phyloP scores from a whole-genome alignment of 92 coral and sea anemone genomes.

The Porites evermanni region DNA sequence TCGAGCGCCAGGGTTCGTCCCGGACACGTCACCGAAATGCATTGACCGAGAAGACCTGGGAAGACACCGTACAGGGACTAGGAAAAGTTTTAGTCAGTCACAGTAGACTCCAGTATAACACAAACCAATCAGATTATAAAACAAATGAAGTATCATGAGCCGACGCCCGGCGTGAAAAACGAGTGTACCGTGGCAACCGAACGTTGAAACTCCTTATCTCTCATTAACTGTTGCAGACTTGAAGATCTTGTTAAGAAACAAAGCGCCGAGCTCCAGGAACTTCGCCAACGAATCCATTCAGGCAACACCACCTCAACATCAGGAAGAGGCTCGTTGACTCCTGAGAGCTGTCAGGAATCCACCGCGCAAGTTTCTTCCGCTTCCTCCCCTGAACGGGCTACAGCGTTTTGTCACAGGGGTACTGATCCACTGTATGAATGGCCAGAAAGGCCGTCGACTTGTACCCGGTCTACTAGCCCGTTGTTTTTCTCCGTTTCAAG shows the following conservation, averaged over 20 bases:
- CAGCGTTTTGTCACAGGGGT: constrained; percentile 68
- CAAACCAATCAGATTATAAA: too few species aligned
- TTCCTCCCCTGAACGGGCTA: constrained; percentile 75
- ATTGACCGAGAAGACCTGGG: too few species aligned
- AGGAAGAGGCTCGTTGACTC: constrained; percentile 38
- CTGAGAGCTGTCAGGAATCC: constrained; percentile 15
- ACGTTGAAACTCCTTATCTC: background rate
- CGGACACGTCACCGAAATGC: too few species aligned
- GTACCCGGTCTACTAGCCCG: constrained; percentile 71
- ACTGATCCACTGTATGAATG: constrained; percentile 78
- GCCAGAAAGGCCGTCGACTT: constrained; percentile 66
- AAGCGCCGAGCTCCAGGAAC: constrained; percentile 55
- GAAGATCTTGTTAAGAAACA: constrained; percentile 59
- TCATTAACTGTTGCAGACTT: constrained; percentile 28
- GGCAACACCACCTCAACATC: constrained; percentile 35
- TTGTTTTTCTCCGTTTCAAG: background rate
- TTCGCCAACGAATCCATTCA: constrained; percentile 55
- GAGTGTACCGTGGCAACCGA: too few species aligned
- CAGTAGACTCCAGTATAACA: too few species aligned
- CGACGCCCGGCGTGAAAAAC: too few species aligned
- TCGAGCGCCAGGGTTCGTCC: too few species aligned
- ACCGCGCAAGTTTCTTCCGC: constrained; percentile 43
- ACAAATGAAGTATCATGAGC: too few species aligned
- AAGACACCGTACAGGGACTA: too few species aligned
- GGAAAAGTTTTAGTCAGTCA: too few species aligned